Evolutionary conservation across 2,888 invertebrate genomes (phyloP), one percentile per base, ranked within the genome.

Genomic region (Cantharis lateralis): DNA sequence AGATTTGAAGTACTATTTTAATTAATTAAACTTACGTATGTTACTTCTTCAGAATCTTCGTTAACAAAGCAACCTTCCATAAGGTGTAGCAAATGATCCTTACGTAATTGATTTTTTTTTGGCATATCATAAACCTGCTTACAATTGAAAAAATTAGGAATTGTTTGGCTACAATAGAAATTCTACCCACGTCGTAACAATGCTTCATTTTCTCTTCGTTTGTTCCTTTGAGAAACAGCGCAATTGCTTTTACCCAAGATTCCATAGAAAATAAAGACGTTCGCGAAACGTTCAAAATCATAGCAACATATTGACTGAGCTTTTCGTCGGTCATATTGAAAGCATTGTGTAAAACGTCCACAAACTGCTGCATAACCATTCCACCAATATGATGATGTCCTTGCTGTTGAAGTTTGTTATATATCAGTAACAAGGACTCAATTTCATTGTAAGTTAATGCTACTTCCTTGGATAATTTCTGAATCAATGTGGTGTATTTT

Each of bases 41-140:
- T 92, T 72, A 92, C 92, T 86, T 95, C 95, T 76, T 93, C 94
- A 1, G 85, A 84, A 70, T 95, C 95, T 77, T 95, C 95, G 68
- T 92, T 92, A 78, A 92, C 89, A 79, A 90, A 84, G 79, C 90
- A 90, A 72, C 90, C 89, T 81, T 90, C 90, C 88, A 94, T 89
- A 18, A 93, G 87, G 79, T 92, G 91, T 82, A 93, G 93, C 90
- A 95, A 93, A n/a, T 92, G 92, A 82, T 95, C 94, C 32, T 94
- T 89, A 48, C 93, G 91, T 24, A 95, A 89, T 77, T 90, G 86
- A 0, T 93, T 93, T 82, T 93, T 92, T 0, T 92, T 91, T 79
- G 93, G 89, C 11, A 93, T 86, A 84, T 94, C 93, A 82, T 95
- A 95, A 63, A 93, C 92, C 90, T 91, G 13, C 1, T n/a, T 5